Evolutionary conservation across 2,797 vertebrate species (phyloP).

Genomic region (Nothura maculosa): DNA sequence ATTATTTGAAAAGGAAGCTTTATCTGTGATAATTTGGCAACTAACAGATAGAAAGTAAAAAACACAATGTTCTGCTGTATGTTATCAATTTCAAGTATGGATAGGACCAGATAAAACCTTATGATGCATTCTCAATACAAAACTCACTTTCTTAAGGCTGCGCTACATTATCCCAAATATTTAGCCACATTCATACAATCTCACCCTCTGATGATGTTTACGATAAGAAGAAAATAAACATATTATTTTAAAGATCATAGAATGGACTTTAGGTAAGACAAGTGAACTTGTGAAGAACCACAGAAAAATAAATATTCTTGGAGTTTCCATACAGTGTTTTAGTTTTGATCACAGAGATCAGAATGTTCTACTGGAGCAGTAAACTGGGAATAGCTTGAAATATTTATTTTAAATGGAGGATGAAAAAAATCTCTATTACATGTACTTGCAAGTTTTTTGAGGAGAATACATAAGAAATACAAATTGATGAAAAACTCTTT

Average conservation of each 20-base stretch:
- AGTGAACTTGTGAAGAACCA: not conserved
- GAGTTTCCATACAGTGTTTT: slow-evolving; percentile 13
- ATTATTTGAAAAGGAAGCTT: not conserved
- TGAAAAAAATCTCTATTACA: not conserved
- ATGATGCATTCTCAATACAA: not conserved
- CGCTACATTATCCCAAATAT: not conserved
- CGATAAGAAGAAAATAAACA: slow-evolving; percentile 34
- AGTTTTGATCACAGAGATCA: slow-evolving; percentile 57
- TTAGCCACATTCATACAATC: not conserved
- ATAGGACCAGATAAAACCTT: not conserved
- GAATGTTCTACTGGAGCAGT: slow-evolving; percentile 9
- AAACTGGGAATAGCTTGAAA: slow-evolving; percentile 54
- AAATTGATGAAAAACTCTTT: slow-evolving; percentile 60
- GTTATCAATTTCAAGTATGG: not conserved
- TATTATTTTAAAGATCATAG: slow-evolving; percentile 42
- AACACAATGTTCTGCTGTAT: not conserved
- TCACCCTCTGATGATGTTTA: slow-evolving; percentile 23
- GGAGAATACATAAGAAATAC: slow-evolving; percentile 39
- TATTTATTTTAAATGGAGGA: slow-evolving; percentile 43
- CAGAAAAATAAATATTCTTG: not conserved
- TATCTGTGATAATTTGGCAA: not conserved
- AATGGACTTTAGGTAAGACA: not conserved
- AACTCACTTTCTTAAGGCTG: not conserved
- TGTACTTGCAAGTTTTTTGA: slow-evolving; percentile 34
- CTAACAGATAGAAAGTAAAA: not conserved